Evolutionary conservation across 2,113 vertebrate species (phyloP), one percentile per base, ranked within the genome.

Genomic region (Melospiza melodia): DNA sequence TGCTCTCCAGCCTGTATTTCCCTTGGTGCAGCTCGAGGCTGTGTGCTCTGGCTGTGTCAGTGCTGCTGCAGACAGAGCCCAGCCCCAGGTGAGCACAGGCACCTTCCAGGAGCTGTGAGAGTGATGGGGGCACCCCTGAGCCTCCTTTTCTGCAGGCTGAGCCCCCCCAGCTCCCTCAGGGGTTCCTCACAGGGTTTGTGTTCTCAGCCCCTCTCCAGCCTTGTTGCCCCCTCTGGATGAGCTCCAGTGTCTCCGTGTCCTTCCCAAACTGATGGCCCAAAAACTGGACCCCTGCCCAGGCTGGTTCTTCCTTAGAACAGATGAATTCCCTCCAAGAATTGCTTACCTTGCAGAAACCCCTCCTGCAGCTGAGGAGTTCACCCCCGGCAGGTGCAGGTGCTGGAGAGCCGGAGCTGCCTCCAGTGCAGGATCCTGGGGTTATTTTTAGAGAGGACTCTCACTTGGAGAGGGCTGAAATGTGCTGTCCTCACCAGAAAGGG

Each of bases 301-400:
- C 37, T 73, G 67, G 14, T 7, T 92, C 41, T 37, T 10, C 43
- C 1, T 75, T 13, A 18, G 54, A 52, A 33, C 21, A 7, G 41
- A 12, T 14, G 39, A 63, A 44, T 25, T 52, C n/a, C 33, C 46
- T 33, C 87, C 63, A 44, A 23, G 19, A 90, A 39, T 18, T 9
- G 39, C 12, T 1, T 5, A 1, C 49, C 9, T n/a, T 35, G 23
- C 49, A 18, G 22, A 39, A 31, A 0, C 2, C 30, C 62, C 55
- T 83, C 22, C 62, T 69, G 80, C 24, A 59, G 59, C 80, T 57
- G 63, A 27, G 83, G 69, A 59, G 6, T 49, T 7, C n/a, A 6
- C 11, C n/a, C 6, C 21, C 3, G 46, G 23, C 75, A 51, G 69
- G 35, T 35, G 61, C 33, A 4, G 0, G 2, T 27, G 43, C 65